phyloP scores from a whole-genome alignment of 2,888 invertebrate species.

The Agriotes lineatus region DNA sequence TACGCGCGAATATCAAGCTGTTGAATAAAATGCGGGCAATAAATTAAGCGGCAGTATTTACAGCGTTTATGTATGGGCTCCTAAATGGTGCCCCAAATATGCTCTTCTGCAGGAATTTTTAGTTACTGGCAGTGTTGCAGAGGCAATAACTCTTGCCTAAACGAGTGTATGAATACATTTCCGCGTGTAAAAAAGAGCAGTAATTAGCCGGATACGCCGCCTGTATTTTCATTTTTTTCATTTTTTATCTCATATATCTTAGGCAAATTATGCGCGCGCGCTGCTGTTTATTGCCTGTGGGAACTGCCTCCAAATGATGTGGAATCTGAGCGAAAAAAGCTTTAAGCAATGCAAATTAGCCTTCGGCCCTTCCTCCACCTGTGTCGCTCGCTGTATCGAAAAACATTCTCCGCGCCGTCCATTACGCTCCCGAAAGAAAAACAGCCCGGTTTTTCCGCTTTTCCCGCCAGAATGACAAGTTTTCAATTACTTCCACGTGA shows the following conservation, averaged over 20 bases:
- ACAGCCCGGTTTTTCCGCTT: background rate
- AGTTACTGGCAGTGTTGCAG: conserved; percentile 1
- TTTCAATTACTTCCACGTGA: conserved; percentile 27
- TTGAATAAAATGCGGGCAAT: background rate
- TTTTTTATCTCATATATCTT: conserved; percentile 27
- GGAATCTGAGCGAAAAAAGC: conserved; percentile 33
- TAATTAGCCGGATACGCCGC: conserved; percentile 34
- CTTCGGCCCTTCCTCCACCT: conserved; percentile 28
- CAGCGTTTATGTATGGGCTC: conserved; percentile 3
- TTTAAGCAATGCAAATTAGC: conserved; percentile 38
- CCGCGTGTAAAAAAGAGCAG: conserved; percentile 34
- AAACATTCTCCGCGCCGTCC: conserved; percentile 28
- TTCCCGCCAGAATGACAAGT: conserved; percentile 14
- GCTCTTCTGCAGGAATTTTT: conserved; percentile 14
- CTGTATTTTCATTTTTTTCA: conserved; percentile 34
- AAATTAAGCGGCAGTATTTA: background rate
- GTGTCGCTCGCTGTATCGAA: conserved; percentile 27
- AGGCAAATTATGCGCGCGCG: conserved; percentile 26
- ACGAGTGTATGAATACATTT: conserved; percentile 38
- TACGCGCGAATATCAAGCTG: background rate
- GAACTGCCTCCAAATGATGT: conserved; percentile 27
- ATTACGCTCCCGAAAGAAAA: conserved; percentile 18
- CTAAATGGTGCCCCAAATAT: conserved; percentile 5
- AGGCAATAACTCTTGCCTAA: conserved; percentile 36
- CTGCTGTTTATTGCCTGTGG: conserved; percentile 36